Evolutionary conservation across 2,888 invertebrate species (phyloP).

Genomic region (Dione juno): DNA sequence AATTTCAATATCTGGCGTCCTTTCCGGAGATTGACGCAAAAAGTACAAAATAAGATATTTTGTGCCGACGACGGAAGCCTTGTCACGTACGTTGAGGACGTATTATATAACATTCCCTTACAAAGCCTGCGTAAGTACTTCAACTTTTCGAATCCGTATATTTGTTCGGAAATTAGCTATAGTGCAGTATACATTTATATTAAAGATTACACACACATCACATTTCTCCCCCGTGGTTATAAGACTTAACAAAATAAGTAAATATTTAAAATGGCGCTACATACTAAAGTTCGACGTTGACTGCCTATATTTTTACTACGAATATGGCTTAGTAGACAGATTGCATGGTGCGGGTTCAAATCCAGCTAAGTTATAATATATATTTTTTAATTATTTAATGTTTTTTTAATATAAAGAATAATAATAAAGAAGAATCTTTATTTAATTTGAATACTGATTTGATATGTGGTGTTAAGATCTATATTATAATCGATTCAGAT

Average conservation of each 20-base stretch:
- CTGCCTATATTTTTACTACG: too few species aligned
- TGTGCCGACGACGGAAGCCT: constrained; percentile 50
- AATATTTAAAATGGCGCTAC: too few species aligned
- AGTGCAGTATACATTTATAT: not conserved
- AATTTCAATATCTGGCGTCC: constrained; percentile 39
- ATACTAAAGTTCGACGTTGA: too few species aligned
- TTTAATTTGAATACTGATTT: too few species aligned
- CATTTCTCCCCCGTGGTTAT: not conserved
- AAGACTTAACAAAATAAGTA: not conserved
- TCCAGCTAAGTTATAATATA: too few species aligned
- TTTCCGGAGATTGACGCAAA: constrained; percentile 52
- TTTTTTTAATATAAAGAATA: too few species aligned
- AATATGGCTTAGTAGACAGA: too few species aligned
- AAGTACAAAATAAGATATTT: constrained; percentile 61
- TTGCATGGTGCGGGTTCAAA: too few species aligned
- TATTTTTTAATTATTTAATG: too few species aligned
- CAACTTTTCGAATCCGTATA: constrained; percentile 36
- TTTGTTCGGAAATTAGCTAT: constrained; percentile 34
- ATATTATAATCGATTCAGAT: too few species aligned
- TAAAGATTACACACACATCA: not conserved
- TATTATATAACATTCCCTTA: constrained; percentile 44
- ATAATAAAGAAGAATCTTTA: too few species aligned
- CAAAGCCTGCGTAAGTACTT: constrained; percentile 36
- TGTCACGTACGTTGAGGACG: constrained; percentile 45
- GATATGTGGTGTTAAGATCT: too few species aligned